phyloP scores from a whole-genome alignment of 2,797 vertebrate genomes.

The Buceros bicornis region DNA sequence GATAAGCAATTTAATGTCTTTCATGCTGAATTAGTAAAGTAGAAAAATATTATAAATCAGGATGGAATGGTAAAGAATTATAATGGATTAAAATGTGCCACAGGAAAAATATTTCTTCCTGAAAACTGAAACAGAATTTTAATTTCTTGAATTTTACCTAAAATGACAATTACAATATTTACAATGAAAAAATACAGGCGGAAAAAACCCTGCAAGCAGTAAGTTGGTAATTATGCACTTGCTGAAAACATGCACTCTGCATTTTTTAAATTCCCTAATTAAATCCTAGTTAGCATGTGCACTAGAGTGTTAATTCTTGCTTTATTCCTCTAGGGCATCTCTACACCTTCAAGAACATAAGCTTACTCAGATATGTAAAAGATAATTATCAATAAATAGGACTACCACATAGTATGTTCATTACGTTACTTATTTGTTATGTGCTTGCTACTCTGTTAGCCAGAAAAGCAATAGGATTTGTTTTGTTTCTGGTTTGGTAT shows the following conservation, averaged over 20 bases:
- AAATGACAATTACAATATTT: conserved; percentile 77
- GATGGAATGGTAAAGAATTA: conserved; percentile 3
- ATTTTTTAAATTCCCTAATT: conserved; percentile 81
- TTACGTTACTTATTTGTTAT: conserved; percentile 16
- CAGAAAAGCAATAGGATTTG: not conserved
- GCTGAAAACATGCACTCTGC: conserved; percentile 74
- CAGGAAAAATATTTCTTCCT: conserved; percentile 58
- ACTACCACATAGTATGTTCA: not conserved
- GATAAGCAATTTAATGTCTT: conserved; percentile 12
- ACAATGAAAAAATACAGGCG: conserved; percentile 71
- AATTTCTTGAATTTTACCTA: conserved; percentile 72
- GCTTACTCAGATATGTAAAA: conserved; percentile 74
- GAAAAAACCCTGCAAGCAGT: conserved; percentile 62
- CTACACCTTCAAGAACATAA: conserved; percentile 75
- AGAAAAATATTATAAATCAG: conserved; percentile 13
- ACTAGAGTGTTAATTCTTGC: conserved; percentile 81
- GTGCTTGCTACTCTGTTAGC: not conserved
- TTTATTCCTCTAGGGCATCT: conserved; percentile 75
- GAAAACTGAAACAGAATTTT: conserved; percentile 61
- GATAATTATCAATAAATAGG: conserved; percentile 79
- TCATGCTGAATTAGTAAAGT: not conserved
- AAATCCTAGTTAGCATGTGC: conserved; percentile 82
- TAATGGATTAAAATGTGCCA: conserved; percentile 25
- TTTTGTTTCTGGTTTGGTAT: not conserved
- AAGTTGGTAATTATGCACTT: conserved; percentile 75